Base-by-base conservation (phyloP, 2,888 invertebrate species). In the Gerosis bhagava region DNA sequence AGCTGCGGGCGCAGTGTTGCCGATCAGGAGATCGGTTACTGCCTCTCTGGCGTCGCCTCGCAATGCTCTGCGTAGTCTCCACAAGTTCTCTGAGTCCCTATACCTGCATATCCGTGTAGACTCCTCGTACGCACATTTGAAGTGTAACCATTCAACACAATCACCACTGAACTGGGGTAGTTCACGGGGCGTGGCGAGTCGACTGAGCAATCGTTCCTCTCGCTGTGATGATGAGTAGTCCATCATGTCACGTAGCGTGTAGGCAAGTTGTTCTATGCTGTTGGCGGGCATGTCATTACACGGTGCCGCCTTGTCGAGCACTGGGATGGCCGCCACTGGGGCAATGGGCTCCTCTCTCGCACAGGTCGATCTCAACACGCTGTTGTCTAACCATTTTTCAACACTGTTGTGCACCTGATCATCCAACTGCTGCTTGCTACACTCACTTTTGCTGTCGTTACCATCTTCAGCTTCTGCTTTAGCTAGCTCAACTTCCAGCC, bases 401-500 rank as follows among this genome's bases (percentile, higher is more conserved):
- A 37, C 37, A 26, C 26, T 37, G 12, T 17, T n/a, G 5, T 39
- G 26, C 15, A 39, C 12, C 12, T 28, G 8, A 7, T 28, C 8
- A 6, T 28, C 28, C 17, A n/a, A 12, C 19, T 39, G 28, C 19
- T 17, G 37, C 12, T 28, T 28, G 19, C 39, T 39, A 19, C 39
- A 39, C n/a, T 28, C 28, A 28, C 39, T 39, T 8, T 11, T 13
- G 12, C 19, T 39, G 6, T 39, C 28, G 19, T 28, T 22, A 28
- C 28, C 39, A 19, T 26, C 39, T 39, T 39, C 39, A 39, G 12
- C 28, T 26, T 39, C 39, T 28, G 13, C 35, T 28, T 12, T 39
- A 26, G 49, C 45, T 37, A 51, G 35, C 3, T 45, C 45, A 21
- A 42, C 32, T 50, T 42, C 42, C 32, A 50, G 35, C 25, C 29